Base-by-base conservation (phyloP, 2,797 vertebrate species). In the Sphenopsis melanotis region DNA sequence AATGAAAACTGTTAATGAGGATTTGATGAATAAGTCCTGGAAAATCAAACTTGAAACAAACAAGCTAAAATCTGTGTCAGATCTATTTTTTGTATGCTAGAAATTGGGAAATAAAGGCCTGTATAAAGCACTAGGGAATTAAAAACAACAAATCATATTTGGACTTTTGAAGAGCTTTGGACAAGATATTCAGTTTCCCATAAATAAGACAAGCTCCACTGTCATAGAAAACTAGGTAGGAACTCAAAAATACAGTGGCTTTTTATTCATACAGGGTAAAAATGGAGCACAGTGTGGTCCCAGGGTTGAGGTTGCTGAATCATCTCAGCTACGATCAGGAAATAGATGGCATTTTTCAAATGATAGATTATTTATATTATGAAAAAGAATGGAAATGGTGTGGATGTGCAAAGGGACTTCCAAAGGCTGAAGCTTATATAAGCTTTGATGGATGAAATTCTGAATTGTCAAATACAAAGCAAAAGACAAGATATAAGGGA, bases 31-130 rank as follows among this genome's bases (percentile, higher is more conserved):
- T 23, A 90, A 94, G 23, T 9, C 59, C 47, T 66, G 55, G 34
- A 94, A 93, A 93, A 87, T 76, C 66, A 84, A 95, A 65, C 36
- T n/a, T 24, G 16, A 91, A 91, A 59, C 17, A 93, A 94, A 78
- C 27, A 76, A 46, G 18, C 47, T 65, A 49, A 86, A 90, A 89
- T 66, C 72, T 59, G 6, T 52, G 55, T 72, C 72, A 83, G 47
- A 78, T 56, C 47, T 50, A 26, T 27, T 70, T 15, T 78, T 78
- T 72, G 26, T 72, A 83, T 50, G 64, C 70, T 11, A 44, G 65
- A 91, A 65, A 34, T 0, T 36, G 55, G 46, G 50, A 71, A 72
- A 69, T 64, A 18, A 80, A 60, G 71, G 14, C 34, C 22, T 6
- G 15, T 20, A 47, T 47, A 78, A 85, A 83, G 49, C 41, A 83